Conservation (phyloP, 2,797 vertebrate genomes). For the Denticeps clupeoides region DNA sequence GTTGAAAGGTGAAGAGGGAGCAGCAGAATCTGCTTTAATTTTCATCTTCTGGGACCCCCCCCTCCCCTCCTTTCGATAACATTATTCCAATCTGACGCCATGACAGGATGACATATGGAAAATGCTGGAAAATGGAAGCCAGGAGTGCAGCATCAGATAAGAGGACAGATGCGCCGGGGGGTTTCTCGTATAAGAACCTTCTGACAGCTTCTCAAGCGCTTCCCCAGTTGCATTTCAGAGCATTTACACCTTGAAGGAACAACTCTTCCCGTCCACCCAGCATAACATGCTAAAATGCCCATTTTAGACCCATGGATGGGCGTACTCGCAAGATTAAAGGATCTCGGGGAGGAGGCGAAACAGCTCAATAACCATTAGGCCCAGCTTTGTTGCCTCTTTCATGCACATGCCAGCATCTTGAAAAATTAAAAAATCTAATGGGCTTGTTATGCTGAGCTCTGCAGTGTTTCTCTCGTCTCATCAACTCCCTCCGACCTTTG, state of each 20-base stretch:
- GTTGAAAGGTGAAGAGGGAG: constrained; percentile 8
- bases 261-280: background rate
- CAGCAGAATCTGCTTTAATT: background rate
- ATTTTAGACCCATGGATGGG: background rate
- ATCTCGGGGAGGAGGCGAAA: background rate
- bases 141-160: no score
- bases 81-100: no score
- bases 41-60: no score
- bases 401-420: background rate
- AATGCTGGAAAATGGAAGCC: no score
- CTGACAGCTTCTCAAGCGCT: background rate
- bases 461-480: background rate
- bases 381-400: background rate
- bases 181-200: no score
- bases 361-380: constrained; percentile 5
- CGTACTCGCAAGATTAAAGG: constrained; percentile 3
- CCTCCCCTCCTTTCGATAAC: no score
- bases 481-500: background rate
- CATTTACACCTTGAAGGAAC: background rate
- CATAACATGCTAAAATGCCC: background rate
- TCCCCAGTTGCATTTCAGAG: background rate
- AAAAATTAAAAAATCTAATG: background rate
- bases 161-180: no score
- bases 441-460: background rate
- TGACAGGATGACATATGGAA: no score